These are phyloP conservation scores for Orchesellides sinensis DNA, from an alignment of 2,888 invertebrate species.

Conservation along the genomic window DNA sequence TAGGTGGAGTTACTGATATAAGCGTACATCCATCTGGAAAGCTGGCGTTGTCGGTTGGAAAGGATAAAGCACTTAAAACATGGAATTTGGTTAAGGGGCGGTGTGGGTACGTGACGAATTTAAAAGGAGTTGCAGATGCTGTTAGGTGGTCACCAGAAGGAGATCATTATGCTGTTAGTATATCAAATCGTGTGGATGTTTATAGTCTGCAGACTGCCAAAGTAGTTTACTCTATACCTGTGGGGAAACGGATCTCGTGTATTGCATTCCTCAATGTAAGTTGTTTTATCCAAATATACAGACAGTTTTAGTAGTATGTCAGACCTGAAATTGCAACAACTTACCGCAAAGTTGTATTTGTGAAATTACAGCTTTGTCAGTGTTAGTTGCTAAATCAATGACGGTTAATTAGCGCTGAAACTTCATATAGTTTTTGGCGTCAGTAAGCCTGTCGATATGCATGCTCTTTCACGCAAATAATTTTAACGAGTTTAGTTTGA, in stretches of 20 bases:
- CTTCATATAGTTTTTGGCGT: constrained; percentile 45
- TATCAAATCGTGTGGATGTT: constrained; percentile 85
- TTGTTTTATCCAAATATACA: constrained; percentile 24
- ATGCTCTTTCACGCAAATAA: background rate
- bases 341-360: constrained; percentile 58
- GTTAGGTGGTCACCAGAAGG: constrained; percentile 87
- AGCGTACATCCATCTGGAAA: constrained; percentile 94
- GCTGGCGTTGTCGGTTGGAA: constrained; percentile 90
- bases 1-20: constrained; percentile 82
- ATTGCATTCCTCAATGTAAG: constrained; percentile 83
- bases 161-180: constrained; percentile 85
- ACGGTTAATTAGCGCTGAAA: constrained; percentile 64
- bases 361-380: constrained; percentile 53
- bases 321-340: constrained; percentile 30
- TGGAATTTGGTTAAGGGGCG: constrained; percentile 97
- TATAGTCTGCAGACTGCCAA: constrained; percentile 89
- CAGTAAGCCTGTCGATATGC: constrained; percentile 61
- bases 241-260: constrained; percentile 84
- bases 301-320: background rate
- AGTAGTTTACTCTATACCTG: constrained; percentile 83
- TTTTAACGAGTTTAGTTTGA: background rate
- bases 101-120: constrained; percentile 92
- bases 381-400: constrained; percentile 67
- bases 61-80: constrained; percentile 89
- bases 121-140: constrained; percentile 82